phyloP scores from a whole-genome alignment of 2,888 invertebrate species.

The Platycnemis pennipes region DNA sequence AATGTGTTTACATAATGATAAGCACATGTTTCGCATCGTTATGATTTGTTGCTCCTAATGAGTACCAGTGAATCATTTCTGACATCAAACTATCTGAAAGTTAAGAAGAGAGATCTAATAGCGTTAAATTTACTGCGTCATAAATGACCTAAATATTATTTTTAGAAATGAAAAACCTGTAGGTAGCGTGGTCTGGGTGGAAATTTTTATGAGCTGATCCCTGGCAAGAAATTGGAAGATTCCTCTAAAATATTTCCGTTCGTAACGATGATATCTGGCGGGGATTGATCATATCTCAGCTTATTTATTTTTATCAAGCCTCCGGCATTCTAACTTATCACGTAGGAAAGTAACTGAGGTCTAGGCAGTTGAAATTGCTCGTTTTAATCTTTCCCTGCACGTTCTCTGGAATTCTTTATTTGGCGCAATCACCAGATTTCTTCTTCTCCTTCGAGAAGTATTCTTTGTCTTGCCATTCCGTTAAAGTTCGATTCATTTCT shows the following conservation, averaged over 20 bases:
- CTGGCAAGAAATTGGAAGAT: neutral
- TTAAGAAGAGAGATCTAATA: too few relatives aligned
- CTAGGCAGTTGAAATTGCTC: neutral
- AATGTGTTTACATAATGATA: too few relatives aligned
- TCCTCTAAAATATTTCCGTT: neutral
- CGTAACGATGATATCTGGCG: conserved; percentile 10
- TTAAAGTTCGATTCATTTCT: neutral
- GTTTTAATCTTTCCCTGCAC: conserved; percentile 1
- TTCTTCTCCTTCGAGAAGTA: neutral
- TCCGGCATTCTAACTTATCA: neutral
- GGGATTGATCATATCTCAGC: neutral
- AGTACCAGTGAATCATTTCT: too few relatives aligned
- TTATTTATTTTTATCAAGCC: neutral
- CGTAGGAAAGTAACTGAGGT: neutral
- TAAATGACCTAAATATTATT: too few relatives aligned
- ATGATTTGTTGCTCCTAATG: too few relatives aligned
- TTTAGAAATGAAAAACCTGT: neutral
- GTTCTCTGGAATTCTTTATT: neutral
- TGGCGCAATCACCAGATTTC: neutral
- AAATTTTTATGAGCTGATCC: neutral
- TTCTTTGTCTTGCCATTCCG: neutral
- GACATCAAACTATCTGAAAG: too few relatives aligned
- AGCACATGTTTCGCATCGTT: too few relatives aligned
- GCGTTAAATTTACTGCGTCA: too few relatives aligned
- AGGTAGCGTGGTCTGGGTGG: neutral